Evolutionary conservation across 2,113 vertebrate species (phyloP).

Genomic region (Chrysochloris asiatica): DNA sequence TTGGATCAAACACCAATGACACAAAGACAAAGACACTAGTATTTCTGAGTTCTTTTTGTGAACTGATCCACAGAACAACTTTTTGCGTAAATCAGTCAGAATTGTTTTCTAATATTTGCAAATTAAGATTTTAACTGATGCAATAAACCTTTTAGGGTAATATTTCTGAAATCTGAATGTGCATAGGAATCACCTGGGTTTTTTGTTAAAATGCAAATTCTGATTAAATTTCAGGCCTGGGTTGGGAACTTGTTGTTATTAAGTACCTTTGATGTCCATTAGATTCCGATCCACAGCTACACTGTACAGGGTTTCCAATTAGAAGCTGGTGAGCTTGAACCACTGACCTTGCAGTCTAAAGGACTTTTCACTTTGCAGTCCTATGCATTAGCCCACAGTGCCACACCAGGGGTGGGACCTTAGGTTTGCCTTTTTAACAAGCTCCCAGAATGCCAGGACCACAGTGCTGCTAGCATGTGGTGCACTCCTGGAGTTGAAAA

Average conservation of each 20-base stretch:
- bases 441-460: not conserved
- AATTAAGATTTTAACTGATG: no score
- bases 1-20: not conserved
- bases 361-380: no score
- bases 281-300: no score
- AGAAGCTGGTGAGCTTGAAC: no score
- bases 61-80: not conserved
- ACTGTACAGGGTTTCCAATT: no score
- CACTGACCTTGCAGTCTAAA: no score
- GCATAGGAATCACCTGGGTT: not conserved
- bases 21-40: not conserved
- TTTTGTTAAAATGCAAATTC: constrained; percentile 17
- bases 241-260: no score
- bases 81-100: not conserved
- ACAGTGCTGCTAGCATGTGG: not conserved
- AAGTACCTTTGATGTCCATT: no score
- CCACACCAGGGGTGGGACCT: not conserved
- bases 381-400: no score
- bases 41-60: not conserved
- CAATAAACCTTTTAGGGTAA: not conserved
- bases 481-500: not conserved
- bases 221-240: no score
- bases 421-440: not conserved
- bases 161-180: not conserved
- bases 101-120: not conserved